A percentile compares a stretch with the other conserved stretches of the same genome.
phyloP scores from a whole-genome alignment of 1,140 invertebrate genomes.

The Formica selysi region DNA sequence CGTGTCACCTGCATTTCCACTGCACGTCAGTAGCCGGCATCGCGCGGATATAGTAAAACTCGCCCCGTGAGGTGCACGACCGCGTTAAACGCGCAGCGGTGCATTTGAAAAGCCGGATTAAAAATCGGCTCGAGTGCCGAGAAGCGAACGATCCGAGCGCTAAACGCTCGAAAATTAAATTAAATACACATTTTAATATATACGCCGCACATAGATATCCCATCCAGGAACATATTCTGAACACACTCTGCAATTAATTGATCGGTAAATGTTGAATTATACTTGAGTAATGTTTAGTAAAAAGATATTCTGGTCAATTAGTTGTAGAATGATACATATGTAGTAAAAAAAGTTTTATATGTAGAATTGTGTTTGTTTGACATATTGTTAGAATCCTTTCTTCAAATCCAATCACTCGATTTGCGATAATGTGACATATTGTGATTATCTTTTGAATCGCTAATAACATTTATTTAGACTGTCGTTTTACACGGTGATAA shows the following conservation, averaged over 20 bases:
- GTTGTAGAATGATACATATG: neutral
- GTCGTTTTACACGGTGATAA: neutral
- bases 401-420: neutral
- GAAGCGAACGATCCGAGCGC: constrained; percentile 13
- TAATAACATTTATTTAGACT: neutral
- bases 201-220: too few species aligned
- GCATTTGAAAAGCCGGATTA: constrained; percentile 53
- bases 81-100: constrained; percentile 67
- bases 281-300: neutral
- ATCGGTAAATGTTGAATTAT: neutral
- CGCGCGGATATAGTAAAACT: constrained; percentile 38
- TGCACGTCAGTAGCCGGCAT: constrained; percentile 60
- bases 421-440: too few species aligned
- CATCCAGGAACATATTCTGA: too few species aligned
- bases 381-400: too few species aligned
- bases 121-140: constrained; percentile 31
- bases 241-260: neutral
- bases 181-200: constrained; percentile 43
- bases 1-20: constrained; percentile 64
- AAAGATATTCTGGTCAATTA: neutral
- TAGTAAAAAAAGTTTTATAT: neutral
- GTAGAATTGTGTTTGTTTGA: too few species aligned
- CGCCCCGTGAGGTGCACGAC: constrained; percentile 53
- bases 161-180: constrained; percentile 35
- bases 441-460: too few species aligned